Evolutionary conservation across 2,888 invertebrate genomes (phyloP).

Genomic region (Physocephala rufipes): DNA sequence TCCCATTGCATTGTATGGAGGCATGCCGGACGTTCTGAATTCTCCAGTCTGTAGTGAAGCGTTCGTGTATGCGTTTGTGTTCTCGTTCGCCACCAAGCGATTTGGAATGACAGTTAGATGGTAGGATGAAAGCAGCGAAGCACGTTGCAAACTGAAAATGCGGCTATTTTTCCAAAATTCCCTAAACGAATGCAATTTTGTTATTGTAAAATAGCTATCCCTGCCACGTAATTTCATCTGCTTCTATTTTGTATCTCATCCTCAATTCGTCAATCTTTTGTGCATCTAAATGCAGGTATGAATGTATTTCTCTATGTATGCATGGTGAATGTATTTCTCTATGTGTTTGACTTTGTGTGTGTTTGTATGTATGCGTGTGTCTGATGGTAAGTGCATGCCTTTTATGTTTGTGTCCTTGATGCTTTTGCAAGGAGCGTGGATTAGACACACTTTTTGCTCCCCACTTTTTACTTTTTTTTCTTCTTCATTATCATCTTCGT

Average conservation of each 20-base stretch:
- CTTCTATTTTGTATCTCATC: background rate
- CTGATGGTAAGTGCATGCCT: no score
- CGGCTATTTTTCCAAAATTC: background rate
- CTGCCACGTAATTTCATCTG: slow-evolving; percentile 32
- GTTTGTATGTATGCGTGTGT: background rate
- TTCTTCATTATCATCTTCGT: slow-evolving; percentile 32
- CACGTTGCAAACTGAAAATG: background rate
- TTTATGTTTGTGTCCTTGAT: background rate
- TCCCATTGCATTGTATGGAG: slow-evolving; percentile 79
- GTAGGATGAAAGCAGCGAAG: background rate
- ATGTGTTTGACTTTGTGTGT: slow-evolving; percentile 2
- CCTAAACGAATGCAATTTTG: slow-evolving; percentile 18
- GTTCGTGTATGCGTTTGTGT: background rate
- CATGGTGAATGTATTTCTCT: no score
- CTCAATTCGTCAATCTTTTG: slow-evolving; percentile 51
- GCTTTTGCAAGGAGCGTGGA: background rate
- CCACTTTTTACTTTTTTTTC: slow-evolving; percentile 23
- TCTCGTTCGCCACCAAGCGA: background rate
- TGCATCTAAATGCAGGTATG: slow-evolving; percentile 75
- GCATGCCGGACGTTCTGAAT: slow-evolving; percentile 71
- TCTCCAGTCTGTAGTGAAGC: slow-evolving; percentile 72
- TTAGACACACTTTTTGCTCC: slow-evolving; percentile 5
- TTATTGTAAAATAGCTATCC: slow-evolving; percentile 19
- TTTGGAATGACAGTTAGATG: background rate
- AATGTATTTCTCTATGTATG: slow-evolving; percentile 59